These are phyloP conservation scores for Pimpla rufipes DNA, from an alignment of 2,888 invertebrate species.

Conservation along the genomic window DNA sequence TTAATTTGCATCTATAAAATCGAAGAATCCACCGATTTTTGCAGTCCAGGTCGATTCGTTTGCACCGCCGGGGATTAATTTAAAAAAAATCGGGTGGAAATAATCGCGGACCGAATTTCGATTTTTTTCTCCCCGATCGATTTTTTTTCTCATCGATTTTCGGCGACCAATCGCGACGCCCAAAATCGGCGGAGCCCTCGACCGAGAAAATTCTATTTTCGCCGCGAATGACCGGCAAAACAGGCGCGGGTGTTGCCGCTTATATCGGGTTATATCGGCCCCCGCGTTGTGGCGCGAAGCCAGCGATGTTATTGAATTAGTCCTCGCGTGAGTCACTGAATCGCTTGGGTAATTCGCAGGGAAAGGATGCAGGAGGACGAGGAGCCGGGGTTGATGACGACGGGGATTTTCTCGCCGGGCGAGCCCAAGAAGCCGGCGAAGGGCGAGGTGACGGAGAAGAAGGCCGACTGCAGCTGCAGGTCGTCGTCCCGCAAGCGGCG, in stretches of 20 bases:
- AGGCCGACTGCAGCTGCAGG: conserved; percentile 47
- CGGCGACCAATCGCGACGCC: not conserved
- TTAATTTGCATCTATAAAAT: no score
- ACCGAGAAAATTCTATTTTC: not conserved
- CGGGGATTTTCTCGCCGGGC: conserved; percentile 56
- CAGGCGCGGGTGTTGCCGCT: conserved; percentile 41
- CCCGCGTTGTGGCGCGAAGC: conserved; percentile 48
- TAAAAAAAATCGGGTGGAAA: not conserved
- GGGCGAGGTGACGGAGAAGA: conserved; percentile 54
- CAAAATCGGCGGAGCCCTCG: not conserved
- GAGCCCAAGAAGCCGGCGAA: conserved; percentile 57
- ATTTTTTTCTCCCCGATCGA: no score
- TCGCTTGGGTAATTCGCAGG: conserved; percentile 43
- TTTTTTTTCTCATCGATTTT: no score
- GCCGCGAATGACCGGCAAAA: conserved; percentile 27
- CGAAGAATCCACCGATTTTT: no score
- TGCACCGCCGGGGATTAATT: not conserved
- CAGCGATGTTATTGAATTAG: conserved; percentile 49
- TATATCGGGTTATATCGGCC: no score
- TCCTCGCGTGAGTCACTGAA: conserved; percentile 3
- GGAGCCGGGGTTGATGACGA: conserved; percentile 40
- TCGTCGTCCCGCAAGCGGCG: conserved; percentile 14
- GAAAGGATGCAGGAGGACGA: conserved; percentile 56
- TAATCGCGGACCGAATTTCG: no score
- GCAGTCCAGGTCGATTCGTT: conserved; percentile 10